Conservation (phyloP, 1,140 invertebrate species). For the Drosophila repletoides region DNA sequence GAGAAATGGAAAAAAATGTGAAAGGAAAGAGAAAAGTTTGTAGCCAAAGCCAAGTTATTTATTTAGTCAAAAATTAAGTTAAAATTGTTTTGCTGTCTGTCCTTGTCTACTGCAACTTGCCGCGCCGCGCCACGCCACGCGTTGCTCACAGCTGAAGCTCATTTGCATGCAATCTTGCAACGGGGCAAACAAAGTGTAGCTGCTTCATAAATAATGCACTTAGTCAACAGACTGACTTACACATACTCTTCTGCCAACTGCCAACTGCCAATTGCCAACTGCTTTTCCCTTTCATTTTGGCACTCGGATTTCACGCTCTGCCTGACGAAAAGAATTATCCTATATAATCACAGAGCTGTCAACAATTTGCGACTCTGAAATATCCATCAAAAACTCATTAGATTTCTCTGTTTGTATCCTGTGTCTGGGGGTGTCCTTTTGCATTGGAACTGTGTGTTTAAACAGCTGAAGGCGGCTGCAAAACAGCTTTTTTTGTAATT, state of each 20-base stretch:
- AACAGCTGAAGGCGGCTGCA: slow-evolving; percentile 13
- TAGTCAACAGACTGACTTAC: slow-evolving; percentile 20
- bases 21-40: background rate
- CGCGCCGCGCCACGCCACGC: slow-evolving; percentile 30
- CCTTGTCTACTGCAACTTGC: slow-evolving; percentile 15
- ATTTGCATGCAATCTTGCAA: slow-evolving; percentile 63
- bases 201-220: slow-evolving; percentile 61
- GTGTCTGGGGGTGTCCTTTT: slow-evolving; percentile 4
- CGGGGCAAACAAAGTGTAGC: slow-evolving; percentile 36
- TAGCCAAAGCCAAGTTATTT: slow-evolving; percentile 44
- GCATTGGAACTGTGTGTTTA: slow-evolving; percentile 17
- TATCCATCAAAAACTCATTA: slow-evolving; percentile 72
- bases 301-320: slow-evolving; percentile 29
- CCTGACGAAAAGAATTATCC: slow-evolving; percentile 44
- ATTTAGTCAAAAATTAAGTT: slow-evolving; percentile 52
- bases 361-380: slow-evolving; percentile 39
- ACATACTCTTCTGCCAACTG: background rate
- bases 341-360: slow-evolving; percentile 64
- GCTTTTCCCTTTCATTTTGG: background rate
- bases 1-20: too few relatives aligned
- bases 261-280: background rate
- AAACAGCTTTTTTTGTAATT: slow-evolving; percentile 51
- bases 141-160: slow-evolving; percentile 16
- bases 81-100: slow-evolving; percentile 31
- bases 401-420: slow-evolving; percentile 21